Evolutionary conservation across 2,797 vertebrate genomes (phyloP), one percentile per base, ranked within the genome.

Genomic region (Labroides dimidiatus): DNA sequence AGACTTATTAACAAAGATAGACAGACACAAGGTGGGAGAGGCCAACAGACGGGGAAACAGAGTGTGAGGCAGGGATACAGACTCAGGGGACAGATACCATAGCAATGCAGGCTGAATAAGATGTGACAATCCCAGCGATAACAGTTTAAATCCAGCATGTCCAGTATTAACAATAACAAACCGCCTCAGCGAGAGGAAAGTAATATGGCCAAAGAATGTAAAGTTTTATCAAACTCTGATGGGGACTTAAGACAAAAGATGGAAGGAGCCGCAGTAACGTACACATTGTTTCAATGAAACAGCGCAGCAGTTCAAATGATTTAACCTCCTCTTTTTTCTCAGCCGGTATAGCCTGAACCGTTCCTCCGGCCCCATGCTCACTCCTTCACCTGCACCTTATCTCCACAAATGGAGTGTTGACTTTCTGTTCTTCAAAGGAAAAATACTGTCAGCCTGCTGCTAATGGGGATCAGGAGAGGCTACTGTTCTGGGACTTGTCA

Each of bases 381-480:
- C 75, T 86, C 80, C 74, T 83, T 88, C 90, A 90, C 87, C 87
- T 91, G 85, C 74, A 70, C 81, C 90, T 93, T 91, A 93, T 94
- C 92, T 92, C 89, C 87, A 75, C 88, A 90, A 91, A 92, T 90
- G 85, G 87, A 93, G 88, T 93, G 90, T 92, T 93, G 86, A 93
- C 90, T 90, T 88, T 88, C 64, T 81, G 85, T 87, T 92, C 90
- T 90, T 93, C 87, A 93, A 91, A 93, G 88, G 75, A 86, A 82
- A 81, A 87, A 88, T 84, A 90, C 85, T 91, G 88, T 84, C 84
- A 88, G 84, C 64, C 89, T 84, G 84, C 72, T 89, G 87, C 91
- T 93, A 91, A 93, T 91, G 87, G 87, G 89, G 88, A 90, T 91
- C 90, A 84, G 85, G 84, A 87, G 84, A 93, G 88, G 88, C 89